Evolutionary conservation across 2,888 invertebrate genomes (phyloP), one percentile per base, ranked within the genome.

Genomic region (Brenthis hecate): DNA sequence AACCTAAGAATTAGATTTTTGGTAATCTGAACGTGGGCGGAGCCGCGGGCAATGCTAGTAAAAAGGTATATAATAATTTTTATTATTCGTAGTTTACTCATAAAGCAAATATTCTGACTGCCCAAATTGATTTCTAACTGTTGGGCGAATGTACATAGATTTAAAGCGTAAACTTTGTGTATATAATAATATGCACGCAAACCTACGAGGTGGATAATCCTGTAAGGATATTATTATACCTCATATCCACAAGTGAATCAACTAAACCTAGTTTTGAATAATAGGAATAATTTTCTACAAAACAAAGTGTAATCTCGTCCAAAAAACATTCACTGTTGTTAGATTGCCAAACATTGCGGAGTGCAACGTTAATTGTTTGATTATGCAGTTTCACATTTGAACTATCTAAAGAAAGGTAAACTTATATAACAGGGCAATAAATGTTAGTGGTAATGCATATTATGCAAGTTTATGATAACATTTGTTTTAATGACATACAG

Each of bases 371-470:
- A 58, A 51, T 60, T 13, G 28, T 32, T 16, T 50, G 16, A 56
- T 62, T 69, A 56, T 56, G 57, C 47, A 51, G 43, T 56, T 51
- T 61, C 61, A 62, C 65, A 53, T 69, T 60, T 66, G 60, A 69
- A 69, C 58, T 56, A 28, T 69, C 69, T 60, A 32, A 56, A 69
- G 69, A 69, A 61, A 69, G 66, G 69, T 62, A 43, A 55, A 43
- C 51, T 69, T 69, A 69, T 32, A 56, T 57, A 69, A 69, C 65
- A 56, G 32, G 53, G 11, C 48, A 36, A 47, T n/a, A 43, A 65
- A 65, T 61, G 65, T 28, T 65, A 48, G 14, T 43, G 28, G 36
- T 48, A 51, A 56, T 51, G 36, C 19, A 16, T 47, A 47, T 58
- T 53, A 58, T 28, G 51, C 23, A 65, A 65, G 19, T 53, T 58